Evolutionary conservation across 2,888 invertebrate genomes (phyloP).

Genomic region (Microdon myrmicae): DNA sequence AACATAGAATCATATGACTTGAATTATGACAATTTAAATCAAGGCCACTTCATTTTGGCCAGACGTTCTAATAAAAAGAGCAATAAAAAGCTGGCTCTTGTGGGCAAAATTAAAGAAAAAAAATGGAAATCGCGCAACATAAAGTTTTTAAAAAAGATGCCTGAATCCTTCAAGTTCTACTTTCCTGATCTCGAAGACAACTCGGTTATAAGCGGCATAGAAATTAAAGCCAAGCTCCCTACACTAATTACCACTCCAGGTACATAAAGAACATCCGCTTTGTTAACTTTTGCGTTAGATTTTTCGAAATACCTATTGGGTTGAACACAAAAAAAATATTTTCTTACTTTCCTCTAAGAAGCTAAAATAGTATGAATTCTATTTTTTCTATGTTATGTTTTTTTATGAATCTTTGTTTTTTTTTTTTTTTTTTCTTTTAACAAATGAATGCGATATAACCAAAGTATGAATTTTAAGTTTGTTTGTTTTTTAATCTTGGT

Average conservation of each 20-base stretch:
- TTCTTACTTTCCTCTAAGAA: conserved; percentile 8
- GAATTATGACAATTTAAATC: conserved; percentile 14
- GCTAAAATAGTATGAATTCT: conserved; percentile 12
- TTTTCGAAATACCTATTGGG: conserved; percentile 10
- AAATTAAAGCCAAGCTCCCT: conserved; percentile 17
- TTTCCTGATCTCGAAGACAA: conserved; percentile 32
- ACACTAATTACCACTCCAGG: conserved; percentile 12
- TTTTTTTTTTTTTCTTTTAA: too few relatives aligned
- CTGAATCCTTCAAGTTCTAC: conserved; percentile 21
- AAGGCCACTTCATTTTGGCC: conserved; percentile 17
- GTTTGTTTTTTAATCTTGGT: too few relatives aligned
- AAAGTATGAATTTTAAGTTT: too few relatives aligned
- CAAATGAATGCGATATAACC: too few relatives aligned
- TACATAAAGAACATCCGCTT: conserved; percentile 4
- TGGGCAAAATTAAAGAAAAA: conserved; percentile 24
- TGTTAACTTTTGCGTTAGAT: conserved; percentile 5
- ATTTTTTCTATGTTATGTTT: conserved; percentile 5
- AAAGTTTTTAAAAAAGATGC: conserved; percentile 14
- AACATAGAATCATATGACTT: conserved; percentile 3
- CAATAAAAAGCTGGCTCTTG: conserved; percentile 28
- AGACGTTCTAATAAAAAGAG: conserved; percentile 21
- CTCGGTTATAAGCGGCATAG: conserved; percentile 22
- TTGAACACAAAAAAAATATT: conserved; percentile 13
- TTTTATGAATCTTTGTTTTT: conserved; percentile 6
- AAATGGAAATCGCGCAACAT: conserved; percentile 12